Conservation (phyloP, 2,797 vertebrate genomes). For the Phrynocephalus forsythii region DNA sequence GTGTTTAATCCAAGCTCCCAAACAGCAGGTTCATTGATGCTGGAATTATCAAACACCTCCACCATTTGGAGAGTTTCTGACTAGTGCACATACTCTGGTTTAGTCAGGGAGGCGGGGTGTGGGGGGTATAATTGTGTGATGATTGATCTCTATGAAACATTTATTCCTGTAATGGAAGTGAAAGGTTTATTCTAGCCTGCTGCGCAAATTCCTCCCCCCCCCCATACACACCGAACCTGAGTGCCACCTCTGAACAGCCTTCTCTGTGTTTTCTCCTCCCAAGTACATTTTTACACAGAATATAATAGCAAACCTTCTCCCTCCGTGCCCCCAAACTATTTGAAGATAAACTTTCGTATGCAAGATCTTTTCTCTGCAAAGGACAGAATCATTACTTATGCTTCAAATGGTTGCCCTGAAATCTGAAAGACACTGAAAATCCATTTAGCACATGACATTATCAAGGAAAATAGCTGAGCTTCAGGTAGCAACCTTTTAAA, state of each 20-base stretch:
- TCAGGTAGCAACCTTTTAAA: neutral
- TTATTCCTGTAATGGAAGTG: neutral
- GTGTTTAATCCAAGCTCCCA: neutral
- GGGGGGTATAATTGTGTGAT: neutral
- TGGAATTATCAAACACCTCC: neutral
- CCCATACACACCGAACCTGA: no score
- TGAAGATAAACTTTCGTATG: neutral
- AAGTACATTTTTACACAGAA: neutral
- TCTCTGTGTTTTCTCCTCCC: neutral
- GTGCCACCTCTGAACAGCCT: neutral
- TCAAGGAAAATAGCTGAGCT: constrained; percentile 16
- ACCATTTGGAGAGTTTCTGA: neutral
- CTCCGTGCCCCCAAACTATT: constrained; percentile 27
- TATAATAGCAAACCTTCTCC: accelerated
- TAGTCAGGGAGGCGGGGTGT: neutral
- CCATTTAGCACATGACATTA: constrained; percentile 28
- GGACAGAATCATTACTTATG: constrained; percentile 44
- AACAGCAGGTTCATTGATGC: neutral
- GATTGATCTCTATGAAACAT: neutral
- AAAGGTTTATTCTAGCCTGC: neutral
- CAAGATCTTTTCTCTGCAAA: constrained; percentile 21
- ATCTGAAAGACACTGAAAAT: constrained; percentile 22
- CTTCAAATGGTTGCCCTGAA: constrained; percentile 22
- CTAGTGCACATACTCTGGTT: neutral
- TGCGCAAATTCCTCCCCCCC: neutral